Base-by-base conservation (phyloP, 2,797 vertebrate genomes). In the Mormyrus hasselquistii region DNA sequence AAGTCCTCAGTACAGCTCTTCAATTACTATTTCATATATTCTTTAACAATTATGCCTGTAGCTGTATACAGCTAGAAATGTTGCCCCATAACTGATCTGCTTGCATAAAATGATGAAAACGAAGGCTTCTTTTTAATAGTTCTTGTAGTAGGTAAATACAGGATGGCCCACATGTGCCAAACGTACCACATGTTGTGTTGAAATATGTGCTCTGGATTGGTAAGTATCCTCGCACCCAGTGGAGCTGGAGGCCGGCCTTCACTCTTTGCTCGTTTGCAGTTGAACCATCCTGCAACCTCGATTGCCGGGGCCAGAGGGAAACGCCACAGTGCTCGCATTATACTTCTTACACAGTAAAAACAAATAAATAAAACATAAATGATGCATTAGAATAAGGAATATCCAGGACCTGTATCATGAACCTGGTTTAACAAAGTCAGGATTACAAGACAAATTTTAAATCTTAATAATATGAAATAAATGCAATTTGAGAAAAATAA, bases 191-290 rank as follows among this genome's bases (percentile, higher is more conserved):
- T 96, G 90, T 96, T 96, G 90, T 96, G 94, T 90, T 96, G 94
- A 91, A 95, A 96, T 92, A 96, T 93, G 19, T 83, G 34, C 29
- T 88, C 73, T 9, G 89, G 94, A 92, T 96, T 96, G 88, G 95
- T 97, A 91, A 99, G 96, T 93, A 98, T 95, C 88, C 97, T 95
- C 87, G 96, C 96, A 88, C 97, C 97, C 29, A 98, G 95, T n/a
- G 98, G 97, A 92, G 92, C 96, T 4, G 93, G 92, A 52, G 97
- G 98, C 92, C 95, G 93, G 91, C 95, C 96, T 69, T 94, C 96
- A 87, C 91, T 92, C 92, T 96, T 96, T 82, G 94, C 96, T 83
- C 91, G 93, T 93, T 96, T 96, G 87, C 88, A 90, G 0, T 92
- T 91, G 53, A 95, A 76, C 90, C 92, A 95, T 90, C 86, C 90